Evolutionary conservation across 2,888 invertebrate genomes (phyloP), one percentile per base, ranked within the genome.

Genomic region (Heterodera filipjevi): DNA sequence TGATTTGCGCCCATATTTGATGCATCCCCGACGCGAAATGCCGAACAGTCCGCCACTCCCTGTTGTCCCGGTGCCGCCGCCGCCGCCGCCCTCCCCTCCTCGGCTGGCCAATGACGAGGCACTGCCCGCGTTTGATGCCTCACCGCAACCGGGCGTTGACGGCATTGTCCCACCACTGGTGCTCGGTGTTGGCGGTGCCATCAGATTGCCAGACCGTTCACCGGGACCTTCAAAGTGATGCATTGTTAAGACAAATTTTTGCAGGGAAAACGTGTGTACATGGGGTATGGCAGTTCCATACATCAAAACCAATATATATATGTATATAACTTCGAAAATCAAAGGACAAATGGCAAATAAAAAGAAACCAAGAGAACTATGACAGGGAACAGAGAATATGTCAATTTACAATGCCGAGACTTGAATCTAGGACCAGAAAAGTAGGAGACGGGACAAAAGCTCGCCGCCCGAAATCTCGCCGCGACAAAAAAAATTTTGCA

Each of bases 1-100:
- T 30, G 77, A 77, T 32, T 76, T 75, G 46, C 77, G 81, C 39
- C 76, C 83, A 46, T 84, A 78, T 19, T 77, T 76, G 68, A 80
- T 82, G 46, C 82, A 80, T 16, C 79, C 75, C 0, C 80, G 59
- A 27, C 80, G 70, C 16, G 75, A 59, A 75, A 75, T 44, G 30
- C 81, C 35, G 53, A 59, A 64, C 14, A 75, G 22, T 32, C 75
- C 75, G 30, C 44, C 46, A 6, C 32, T 33, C 10, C 19, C 12
- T 16, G 14, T 12, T 39, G 39, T 39, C 8, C 39, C 39, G 39
- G 39, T 39, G 53, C 73, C 73, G 30, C 59, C 32, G 27, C 59
- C 32, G 27, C 44, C 46, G 22, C 53, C 1, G 35, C n/a, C 64
- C 10, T 35, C 35, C 64, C 12, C 46, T 66, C 30, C 78, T 77